Base-by-base conservation (phyloP, 2,797 vertebrate genomes). In the Acanthurus lineatus region DNA sequence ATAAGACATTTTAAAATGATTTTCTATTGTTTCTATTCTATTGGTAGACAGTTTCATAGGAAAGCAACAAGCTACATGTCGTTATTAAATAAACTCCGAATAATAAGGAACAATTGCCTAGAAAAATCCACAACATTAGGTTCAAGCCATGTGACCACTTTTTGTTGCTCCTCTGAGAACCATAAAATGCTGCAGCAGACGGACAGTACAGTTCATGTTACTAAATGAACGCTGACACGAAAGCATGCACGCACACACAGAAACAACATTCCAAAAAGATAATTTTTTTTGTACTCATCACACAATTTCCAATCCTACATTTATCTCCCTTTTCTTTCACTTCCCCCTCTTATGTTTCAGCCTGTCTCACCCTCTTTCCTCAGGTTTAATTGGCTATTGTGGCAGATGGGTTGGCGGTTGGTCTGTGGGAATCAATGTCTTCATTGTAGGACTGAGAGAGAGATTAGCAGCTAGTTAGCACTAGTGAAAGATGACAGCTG, bases 391-490 rank as follows among this genome's bases (percentile, higher is more conserved):
- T 90, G 88, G 85, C 84, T 86, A 87, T 86, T 91, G 85, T 87
- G 87, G 88, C 85, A 91, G 88, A 88, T 87, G 90, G 88, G 81
- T 40, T 70, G 79, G 85, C 66, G 38, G 68, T 89, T 73, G 78
- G 81, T 83, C 74, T 89, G 79, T 81, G 85, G 81, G 85, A 91
- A 93, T 95, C 92, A 93, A 93, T 93, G 91, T 90, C 91, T 86
- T 90, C 88, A 94, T 92, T 94, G 93, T 93, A 77, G 79, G 83
- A 83, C 76, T 76, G 86, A 87, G 79, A 76, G 70, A 85, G 80
- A 93, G 94, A 95, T 94, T 94, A 95, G 90, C 87, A 89, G 94
- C 87, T 92, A 86, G 90, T 93, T 93, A 93, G 89, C 85, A 81
- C 76, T 82, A 82, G 89, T 86, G 89, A 93, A 80, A 77, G 88